These are phyloP conservation scores for Lepeophtheirus salmonis DNA, from an alignment of 1,140 invertebrate species.

Conservation along the genomic window DNA sequence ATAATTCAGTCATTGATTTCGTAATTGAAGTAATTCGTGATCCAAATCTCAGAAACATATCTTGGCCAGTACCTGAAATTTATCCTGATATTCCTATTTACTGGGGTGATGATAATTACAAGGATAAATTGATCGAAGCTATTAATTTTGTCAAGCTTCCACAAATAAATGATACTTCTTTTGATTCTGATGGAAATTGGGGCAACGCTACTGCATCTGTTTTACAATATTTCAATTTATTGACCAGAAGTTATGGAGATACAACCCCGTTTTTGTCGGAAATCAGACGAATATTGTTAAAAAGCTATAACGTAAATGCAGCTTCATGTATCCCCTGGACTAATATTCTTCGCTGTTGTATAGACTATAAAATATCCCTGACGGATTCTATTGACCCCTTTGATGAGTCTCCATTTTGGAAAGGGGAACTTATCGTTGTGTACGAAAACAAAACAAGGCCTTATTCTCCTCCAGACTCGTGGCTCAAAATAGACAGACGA, in stretches of 20 bases:
- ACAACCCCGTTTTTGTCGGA: neutral
- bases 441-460: too few species aligned
- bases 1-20: conserved; percentile 3
- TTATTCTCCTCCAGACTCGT: neutral
- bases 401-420: neutral
- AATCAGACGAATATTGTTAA: neutral
- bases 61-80: conserved; percentile 10
- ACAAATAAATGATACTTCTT: neutral
- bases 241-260: neutral
- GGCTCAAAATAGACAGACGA: neutral
- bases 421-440: neutral
- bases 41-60: neutral
- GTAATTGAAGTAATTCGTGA: neutral
- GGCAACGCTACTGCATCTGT: neutral
- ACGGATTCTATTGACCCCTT: neutral
- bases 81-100: neutral
- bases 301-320: neutral
- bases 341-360: neutral
- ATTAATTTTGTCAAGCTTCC: neutral
- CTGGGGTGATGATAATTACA: conserved; percentile 1
- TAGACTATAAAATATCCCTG: neutral
- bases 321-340: neutral
- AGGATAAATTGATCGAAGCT: neutral
- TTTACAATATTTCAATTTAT: neutral
- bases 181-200: neutral